Evolutionary conservation across 2,113 vertebrate species (phyloP).

Genomic region (Butorides virescens): DNA sequence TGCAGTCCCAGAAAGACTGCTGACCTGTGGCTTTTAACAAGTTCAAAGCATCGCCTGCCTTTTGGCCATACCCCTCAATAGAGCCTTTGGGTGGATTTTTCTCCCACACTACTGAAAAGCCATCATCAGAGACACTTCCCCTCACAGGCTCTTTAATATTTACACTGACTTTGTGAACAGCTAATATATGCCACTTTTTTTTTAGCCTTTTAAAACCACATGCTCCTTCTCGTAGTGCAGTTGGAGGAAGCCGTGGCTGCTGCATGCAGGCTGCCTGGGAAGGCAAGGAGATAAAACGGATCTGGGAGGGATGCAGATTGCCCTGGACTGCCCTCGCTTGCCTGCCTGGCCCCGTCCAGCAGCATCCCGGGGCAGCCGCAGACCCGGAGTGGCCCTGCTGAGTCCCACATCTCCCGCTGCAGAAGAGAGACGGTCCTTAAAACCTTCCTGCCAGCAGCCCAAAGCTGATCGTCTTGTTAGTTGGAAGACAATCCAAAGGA

Average conservation of each 20-base stretch:
- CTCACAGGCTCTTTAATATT: conserved; percentile 24
- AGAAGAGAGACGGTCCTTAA: background rate
- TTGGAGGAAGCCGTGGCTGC: background rate
- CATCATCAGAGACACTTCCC: conserved; percentile 15
- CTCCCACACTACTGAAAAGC: conserved; percentile 8
- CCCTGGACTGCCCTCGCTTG: accelerated
- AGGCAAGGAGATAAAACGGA: background rate
- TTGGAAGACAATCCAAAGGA: background rate
- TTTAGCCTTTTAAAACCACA: background rate
- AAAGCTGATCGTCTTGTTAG: background rate
- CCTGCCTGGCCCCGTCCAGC: background rate
- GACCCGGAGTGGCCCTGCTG: background rate
- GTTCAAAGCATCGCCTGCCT: conserved; percentile 7
- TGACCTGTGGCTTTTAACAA: conserved; percentile 16
- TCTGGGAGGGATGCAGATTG: background rate
- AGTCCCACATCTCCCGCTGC: background rate
- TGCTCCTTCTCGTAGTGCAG: background rate
- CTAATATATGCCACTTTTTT: conserved; percentile 36
- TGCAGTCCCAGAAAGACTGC: background rate
- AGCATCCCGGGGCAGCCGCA: background rate
- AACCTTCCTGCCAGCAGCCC: background rate
- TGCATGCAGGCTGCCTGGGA: background rate
- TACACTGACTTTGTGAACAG: conserved; percentile 12
- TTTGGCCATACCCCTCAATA: background rate
- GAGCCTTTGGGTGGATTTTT: conserved; percentile 13